These are phyloP conservation scores for Myotis davidii DNA, from an alignment of 2,113 vertebrate species.

Conservation along the genomic window DNA sequence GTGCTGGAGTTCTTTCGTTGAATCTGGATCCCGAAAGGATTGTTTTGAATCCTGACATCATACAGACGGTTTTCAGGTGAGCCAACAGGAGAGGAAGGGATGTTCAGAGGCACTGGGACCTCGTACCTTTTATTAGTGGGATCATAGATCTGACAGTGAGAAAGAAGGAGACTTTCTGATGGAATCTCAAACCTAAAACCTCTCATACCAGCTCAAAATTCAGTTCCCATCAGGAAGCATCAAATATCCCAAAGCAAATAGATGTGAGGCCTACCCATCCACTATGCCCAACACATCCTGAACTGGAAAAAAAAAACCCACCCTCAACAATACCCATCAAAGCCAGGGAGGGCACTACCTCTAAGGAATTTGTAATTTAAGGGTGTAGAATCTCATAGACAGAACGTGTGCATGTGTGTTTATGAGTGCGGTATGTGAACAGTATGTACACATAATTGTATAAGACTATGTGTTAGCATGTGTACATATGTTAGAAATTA, in stretches of 20 bases:
- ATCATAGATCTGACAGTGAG: conserved; percentile 89
- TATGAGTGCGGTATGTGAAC: neutral
- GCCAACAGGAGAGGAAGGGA: conserved; percentile 80
- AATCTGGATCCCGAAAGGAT: conserved; percentile 92
- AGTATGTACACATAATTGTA: neutral
- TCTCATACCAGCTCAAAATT: neutral
- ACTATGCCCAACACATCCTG: neutral
- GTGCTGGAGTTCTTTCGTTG: conserved; percentile 87
- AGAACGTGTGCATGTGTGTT: neutral
- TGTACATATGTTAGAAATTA: neutral
- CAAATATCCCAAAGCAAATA: neutral
- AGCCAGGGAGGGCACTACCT: neutral
- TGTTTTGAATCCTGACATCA: conserved; percentile 78
- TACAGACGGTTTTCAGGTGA: conserved; percentile 84
- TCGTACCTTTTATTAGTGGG: conserved; percentile 87
- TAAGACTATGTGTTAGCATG: neutral
- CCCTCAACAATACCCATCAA: neutral
- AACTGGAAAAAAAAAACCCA: neutral
- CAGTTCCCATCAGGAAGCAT: neutral
- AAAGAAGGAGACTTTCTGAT: neutral
- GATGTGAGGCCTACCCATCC: neutral
- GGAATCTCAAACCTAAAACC: neutral
- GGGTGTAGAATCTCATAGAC: neutral
- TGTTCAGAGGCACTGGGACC: conserved; percentile 90
- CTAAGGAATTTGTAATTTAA: neutral